Conservation (phyloP, 2,888 invertebrate species). For the Idaea biselata region DNA sequence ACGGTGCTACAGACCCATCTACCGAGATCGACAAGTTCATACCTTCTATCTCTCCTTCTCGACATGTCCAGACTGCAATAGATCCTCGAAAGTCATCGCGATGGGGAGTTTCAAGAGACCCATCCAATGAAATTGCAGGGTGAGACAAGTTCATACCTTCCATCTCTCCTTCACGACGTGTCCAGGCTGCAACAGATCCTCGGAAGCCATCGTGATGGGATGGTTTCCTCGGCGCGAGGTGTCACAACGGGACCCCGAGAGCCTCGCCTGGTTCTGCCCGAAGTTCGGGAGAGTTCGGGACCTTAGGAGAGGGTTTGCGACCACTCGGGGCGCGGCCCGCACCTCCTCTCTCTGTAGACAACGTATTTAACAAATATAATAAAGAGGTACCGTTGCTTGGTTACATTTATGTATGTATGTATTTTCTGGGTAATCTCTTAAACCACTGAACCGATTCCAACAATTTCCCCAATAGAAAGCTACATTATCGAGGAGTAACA, state of each 20-base stretch:
- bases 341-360: constrained; percentile 63
- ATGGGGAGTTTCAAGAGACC: constrained; percentile 81
- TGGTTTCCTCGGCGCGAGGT: constrained; percentile 67
- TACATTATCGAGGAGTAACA: no score
- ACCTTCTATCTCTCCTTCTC: constrained; percentile 99
- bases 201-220: constrained; percentile 93
- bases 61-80: constrained; percentile 96
- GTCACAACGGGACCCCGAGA: constrained; percentile 63
- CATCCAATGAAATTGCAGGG: neutral
- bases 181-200: constrained; percentile 96
- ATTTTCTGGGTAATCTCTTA: no score
- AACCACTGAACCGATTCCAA: no score
- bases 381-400: neutral
- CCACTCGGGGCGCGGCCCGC: constrained; percentile 27
- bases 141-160: constrained; percentile 87
- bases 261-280: constrained; percentile 55
- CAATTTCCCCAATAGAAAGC: no score
- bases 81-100: constrained; percentile 95
- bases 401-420: no score
- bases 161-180: constrained; percentile 99
- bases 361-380: neutral
- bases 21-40: constrained; percentile 39
- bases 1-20: constrained; percentile 41
- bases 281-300: constrained; percentile 78
- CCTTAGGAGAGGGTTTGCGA: constrained; percentile 34